Base-by-base conservation (phyloP, 2,797 vertebrate species). In the Botia kubotai region DNA sequence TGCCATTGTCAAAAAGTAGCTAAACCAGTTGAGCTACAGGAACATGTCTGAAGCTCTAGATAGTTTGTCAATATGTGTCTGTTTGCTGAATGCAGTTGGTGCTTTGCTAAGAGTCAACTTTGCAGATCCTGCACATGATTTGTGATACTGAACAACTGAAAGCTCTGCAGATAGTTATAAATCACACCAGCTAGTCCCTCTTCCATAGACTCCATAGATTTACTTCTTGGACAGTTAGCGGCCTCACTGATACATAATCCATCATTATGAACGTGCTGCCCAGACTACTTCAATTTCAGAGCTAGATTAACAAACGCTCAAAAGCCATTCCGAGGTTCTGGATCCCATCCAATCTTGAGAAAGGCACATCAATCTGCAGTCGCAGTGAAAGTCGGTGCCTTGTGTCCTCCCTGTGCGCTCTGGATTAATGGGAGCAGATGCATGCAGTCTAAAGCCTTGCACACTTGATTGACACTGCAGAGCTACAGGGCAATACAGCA, bases 321-420 rank as follows among this genome's bases (percentile, higher is more conserved):
- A 67, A 80, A 70, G 48, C 70, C 58, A 84, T 81, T 73, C 58
- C 43, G 70, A 78, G 55, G 57, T 43, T 83, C 77, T 81, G 78
- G 83, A 79, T 48, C 72, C 68, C 60, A 57, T 52, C 43, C 43
- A 81, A 58, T 48, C 46, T 65, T 66, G 76, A 67, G 83, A 83
- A 76, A 83, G 65, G 43, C 72, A 83, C 72, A 75, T 76, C 53
- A 82, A 85, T 70, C 68, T 85, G 76, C 72, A 67, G 21, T 72
- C 69, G 68, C 69, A 82, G 80, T 60, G 72, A 80, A 84, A 80
- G 70, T 60, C 33, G 63, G 76, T 69, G 76, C 77, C 62, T 60
- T 50, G 16, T 19, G 39, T 21, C 43, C 58, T 46, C 46, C 13
- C 71, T 4, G 46, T 50, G 33, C 13, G 14, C 60, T 23, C 50